Percentiles rank a stretch among this genome's conserved stretches.
phyloP scores from a whole-genome alignment of 2,797 vertebrate genomes.

The Propithecus perrieri region DNA sequence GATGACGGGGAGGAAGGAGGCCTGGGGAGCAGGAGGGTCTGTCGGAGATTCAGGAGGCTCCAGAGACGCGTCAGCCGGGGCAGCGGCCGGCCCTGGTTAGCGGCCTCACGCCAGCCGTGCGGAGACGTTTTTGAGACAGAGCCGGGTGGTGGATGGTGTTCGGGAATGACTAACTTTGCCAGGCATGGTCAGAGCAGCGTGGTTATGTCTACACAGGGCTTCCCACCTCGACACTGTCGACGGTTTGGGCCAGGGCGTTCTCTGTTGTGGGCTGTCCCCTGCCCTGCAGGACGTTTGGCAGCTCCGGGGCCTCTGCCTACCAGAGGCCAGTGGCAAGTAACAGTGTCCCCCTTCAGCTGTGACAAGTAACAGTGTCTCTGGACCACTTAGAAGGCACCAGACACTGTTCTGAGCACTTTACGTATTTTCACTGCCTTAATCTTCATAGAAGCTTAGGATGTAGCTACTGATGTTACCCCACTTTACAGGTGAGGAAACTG shows the following conservation, averaged over 20 bases:
- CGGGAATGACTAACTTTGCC: fast-evolving
- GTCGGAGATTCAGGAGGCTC: background rate
- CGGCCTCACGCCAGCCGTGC: background rate
- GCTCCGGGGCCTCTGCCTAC: background rate
- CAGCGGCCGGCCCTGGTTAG: background rate
- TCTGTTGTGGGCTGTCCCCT: background rate
- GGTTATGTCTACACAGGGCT: background rate
- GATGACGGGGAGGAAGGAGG: background rate
- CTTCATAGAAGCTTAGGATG: background rate
- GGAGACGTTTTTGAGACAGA: background rate
- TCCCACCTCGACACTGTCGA: background rate
- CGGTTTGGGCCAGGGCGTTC: fast-evolving
- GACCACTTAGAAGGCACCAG: background rate
- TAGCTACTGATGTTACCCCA: too few relatives aligned
- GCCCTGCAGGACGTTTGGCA: fast-evolving
- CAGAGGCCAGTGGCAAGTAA: too few relatives aligned
- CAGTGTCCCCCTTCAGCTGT: background rate
- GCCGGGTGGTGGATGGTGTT: background rate
- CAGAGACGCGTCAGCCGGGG: fast-evolving
- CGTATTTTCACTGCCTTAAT: background rate
- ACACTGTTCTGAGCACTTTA: background rate
- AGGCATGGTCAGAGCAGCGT: fast-evolving
- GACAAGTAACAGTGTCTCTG: background rate
- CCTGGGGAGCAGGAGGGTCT: background rate
- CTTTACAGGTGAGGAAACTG: background rate